Percentiles rank a stretch among this genome's conserved stretches.
phyloP scores from a whole-genome alignment of 2,113 vertebrate genomes.

The Microcebus ravelobensis region DNA sequence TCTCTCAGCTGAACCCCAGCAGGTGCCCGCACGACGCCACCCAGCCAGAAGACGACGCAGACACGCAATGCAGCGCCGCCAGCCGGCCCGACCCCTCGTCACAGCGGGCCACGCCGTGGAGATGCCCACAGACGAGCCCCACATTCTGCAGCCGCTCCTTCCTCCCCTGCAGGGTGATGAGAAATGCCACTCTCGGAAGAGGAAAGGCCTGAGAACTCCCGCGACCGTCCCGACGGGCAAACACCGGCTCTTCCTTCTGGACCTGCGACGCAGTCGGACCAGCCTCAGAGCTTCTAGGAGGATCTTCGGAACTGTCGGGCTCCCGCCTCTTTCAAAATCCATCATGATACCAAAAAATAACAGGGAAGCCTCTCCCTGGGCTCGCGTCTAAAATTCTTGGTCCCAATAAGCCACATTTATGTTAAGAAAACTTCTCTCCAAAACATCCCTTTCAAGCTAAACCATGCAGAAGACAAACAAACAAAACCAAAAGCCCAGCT shows the following conservation, averaged over 20 bases:
- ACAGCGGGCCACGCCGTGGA: background rate
- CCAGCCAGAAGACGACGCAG: constrained; percentile 71
- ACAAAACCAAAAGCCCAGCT: background rate
- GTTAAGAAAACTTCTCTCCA: background rate
- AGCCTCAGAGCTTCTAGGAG: fast-evolving
- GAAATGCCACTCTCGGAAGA: fast-evolving
- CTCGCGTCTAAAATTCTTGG: background rate
- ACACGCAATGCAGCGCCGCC: constrained; percentile 38
- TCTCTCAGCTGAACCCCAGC: constrained; percentile 69
- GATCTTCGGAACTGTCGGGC: background rate
- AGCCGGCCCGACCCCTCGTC: background rate
- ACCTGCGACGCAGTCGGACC: fast-evolving
- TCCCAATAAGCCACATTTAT: background rate
- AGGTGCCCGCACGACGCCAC: constrained; percentile 59
- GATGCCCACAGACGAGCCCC: too few species aligned
- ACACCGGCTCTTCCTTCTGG: background rate
- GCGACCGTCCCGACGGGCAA: too few species aligned
- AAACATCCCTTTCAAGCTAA: background rate
- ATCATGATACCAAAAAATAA: background rate
- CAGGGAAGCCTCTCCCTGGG: background rate
- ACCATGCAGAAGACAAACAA: background rate
- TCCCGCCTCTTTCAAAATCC: background rate
- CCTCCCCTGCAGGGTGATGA: background rate
- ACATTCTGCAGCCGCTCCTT: background rate
- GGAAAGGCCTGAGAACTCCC: background rate